These are phyloP conservation scores for Hoplostethus atlanticus DNA, from an alignment of 2,797 vertebrate species.

Conservation along the genomic window DNA sequence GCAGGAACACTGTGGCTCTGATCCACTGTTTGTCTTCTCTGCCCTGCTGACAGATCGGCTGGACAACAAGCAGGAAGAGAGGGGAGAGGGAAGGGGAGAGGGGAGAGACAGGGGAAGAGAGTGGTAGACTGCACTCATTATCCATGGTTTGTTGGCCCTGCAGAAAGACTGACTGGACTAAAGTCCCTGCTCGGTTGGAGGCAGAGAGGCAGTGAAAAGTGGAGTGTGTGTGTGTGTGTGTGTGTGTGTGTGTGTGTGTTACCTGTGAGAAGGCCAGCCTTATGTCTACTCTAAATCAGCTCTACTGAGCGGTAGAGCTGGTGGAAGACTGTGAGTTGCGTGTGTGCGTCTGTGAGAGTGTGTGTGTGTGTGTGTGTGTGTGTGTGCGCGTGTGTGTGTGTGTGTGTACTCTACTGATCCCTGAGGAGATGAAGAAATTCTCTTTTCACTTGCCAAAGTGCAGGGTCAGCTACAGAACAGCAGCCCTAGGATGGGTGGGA, in stretches of 20 bases:
- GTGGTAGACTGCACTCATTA: constrained; percentile 21
- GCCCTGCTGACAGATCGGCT: constrained; percentile 65
- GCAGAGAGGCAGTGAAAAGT: constrained; percentile 1
- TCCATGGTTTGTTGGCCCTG: constrained; percentile 42
- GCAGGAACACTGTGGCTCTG: constrained; percentile 54
- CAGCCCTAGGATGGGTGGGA: no score
- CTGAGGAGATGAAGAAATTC: no score
- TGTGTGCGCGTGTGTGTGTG: not conserved
- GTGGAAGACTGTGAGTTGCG: no score
- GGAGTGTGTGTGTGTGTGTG: not conserved
- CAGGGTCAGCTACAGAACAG: no score
- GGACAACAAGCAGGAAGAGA: constrained; percentile 57
- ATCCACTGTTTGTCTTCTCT: constrained; percentile 63
- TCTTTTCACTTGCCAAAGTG: no score
- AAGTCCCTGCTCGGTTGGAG: constrained; percentile 12
- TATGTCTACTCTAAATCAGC: not conserved
- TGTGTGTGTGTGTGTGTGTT: not conserved
- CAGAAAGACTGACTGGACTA: constrained; percentile 53
- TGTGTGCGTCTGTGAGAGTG: not conserved
- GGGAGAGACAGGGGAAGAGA: not conserved
- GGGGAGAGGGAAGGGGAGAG: constrained; percentile 4
- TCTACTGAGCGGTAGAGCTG: not conserved
- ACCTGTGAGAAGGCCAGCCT: no score
- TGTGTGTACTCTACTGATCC: no score
- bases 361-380: not conserved